These are phyloP conservation scores for Argentina silus DNA, from an alignment of 2,797 vertebrate genomes.

Conservation along the genomic window DNA sequence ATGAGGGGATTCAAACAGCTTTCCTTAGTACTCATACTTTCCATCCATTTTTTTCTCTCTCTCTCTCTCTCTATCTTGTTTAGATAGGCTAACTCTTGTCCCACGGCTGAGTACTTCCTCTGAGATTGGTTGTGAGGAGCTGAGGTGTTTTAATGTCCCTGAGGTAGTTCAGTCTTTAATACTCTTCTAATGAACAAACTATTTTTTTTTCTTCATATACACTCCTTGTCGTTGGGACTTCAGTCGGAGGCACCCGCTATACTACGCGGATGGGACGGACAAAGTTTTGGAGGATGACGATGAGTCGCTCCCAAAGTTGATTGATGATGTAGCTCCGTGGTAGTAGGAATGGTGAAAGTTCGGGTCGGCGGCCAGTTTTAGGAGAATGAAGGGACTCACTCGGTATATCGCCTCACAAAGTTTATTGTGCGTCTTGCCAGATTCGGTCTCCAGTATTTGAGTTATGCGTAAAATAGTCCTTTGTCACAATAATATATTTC, in stretches of 20 bases:
- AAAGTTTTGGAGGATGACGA: constrained; percentile 53
- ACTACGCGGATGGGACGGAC: constrained; percentile 51
- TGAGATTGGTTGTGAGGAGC: constrained; percentile 16
- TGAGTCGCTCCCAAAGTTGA: constrained; percentile 33
- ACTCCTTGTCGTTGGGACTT: constrained; percentile 53
- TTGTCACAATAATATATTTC: neutral
- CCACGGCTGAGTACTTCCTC: constrained; percentile 33
- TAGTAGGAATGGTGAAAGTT: constrained; percentile 7
- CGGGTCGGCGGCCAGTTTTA: constrained; percentile 10
- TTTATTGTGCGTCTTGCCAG: constrained; percentile 55
- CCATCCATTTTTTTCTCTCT: constrained; percentile 32
- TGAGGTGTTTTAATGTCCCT: constrained; percentile 42
- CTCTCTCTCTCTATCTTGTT: constrained; percentile 44
- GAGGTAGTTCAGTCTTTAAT: constrained; percentile 33
- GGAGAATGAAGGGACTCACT: constrained; percentile 6
- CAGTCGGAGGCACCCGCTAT: constrained; percentile 55
- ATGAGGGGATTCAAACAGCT: constrained; percentile 17
- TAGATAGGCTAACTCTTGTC: constrained; percentile 18
- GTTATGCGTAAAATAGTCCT: constrained; percentile 14
- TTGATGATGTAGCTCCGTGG: constrained; percentile 44
- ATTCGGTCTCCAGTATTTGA: constrained; percentile 11
- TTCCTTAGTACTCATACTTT: constrained; percentile 47
- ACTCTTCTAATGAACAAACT: constrained; percentile 53
- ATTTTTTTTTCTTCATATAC: constrained; percentile 47
- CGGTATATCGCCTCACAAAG: constrained; percentile 47